phyloP scores from a whole-genome alignment of 2,888 invertebrate genomes.

The Tortrix viridana region DNA sequence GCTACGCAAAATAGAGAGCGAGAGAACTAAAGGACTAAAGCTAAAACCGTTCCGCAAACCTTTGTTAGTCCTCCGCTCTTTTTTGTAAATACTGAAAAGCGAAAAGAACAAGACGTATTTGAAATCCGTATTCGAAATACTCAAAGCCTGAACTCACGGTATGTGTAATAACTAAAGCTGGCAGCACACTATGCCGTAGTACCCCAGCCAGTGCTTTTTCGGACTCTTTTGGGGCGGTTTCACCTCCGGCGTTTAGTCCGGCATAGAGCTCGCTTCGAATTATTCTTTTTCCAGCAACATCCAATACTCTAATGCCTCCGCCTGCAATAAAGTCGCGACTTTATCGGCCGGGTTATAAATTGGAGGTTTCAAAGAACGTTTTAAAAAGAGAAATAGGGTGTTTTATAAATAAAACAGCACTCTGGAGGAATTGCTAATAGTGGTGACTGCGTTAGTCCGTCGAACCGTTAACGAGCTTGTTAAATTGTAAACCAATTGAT shows the following conservation, averaged over 20 bases:
- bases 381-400: conserved; percentile 52
- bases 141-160: no score
- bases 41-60: no score
- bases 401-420: conserved; percentile 53
- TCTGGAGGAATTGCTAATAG: conserved; percentile 49
- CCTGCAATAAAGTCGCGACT: conserved; percentile 44
- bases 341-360: conserved; percentile 59
- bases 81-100: no score
- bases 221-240: conserved; percentile 2
- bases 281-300: conserved; percentile 23
- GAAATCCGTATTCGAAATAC: no score
- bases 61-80: no score
- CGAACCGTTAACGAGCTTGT: conserved; percentile 19
- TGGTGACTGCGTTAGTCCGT: conserved; percentile 20
- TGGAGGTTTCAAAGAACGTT: conserved; percentile 56
- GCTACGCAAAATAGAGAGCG: no score
- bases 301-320: conserved; percentile 32
- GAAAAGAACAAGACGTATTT: no score
- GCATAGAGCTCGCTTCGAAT: conserved; percentile 2
- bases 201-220: neutral
- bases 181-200: no score
- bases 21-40: no score
- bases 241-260: neutral
- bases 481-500: conserved; percentile 1
- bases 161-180: no score